These are phyloP conservation scores for Thymelicus acteon DNA, from an alignment of 2,888 invertebrate genomes.

Conservation along the genomic window DNA sequence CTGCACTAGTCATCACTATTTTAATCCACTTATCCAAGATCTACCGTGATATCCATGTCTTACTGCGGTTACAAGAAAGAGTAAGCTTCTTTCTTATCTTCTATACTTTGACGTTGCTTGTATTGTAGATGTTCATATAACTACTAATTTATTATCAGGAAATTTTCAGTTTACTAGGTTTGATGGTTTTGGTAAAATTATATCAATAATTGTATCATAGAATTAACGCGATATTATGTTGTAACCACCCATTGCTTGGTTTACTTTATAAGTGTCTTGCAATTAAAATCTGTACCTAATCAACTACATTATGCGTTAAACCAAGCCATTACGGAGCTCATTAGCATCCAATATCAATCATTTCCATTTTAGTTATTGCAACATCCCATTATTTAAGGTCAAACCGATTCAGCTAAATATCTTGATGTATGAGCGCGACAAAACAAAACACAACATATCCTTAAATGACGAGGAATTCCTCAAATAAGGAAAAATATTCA, in stretches of 20 bases:
- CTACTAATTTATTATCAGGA: no score
- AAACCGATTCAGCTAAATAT: constrained; percentile 46
- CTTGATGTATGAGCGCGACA: constrained; percentile 13
- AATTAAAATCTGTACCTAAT: constrained; percentile 25
- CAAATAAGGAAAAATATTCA: constrained; percentile 25
- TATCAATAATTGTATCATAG: no score
- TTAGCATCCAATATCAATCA: constrained; percentile 43
- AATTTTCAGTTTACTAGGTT: no score
- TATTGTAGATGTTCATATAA: no score
- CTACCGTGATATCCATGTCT: no score
- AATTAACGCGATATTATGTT: not conserved
- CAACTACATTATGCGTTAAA: constrained; percentile 18
- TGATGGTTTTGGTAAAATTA: no score
- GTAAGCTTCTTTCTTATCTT: no score
- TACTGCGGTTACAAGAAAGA: no score
- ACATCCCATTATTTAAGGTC: constrained; percentile 41
- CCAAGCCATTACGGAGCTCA: constrained; percentile 34
- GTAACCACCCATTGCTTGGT: not conserved
- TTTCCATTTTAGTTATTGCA: constrained; percentile 43
- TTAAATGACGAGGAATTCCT: not conserved
- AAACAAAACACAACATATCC: constrained; percentile 21
- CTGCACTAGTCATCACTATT: no score
- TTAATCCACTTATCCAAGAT: no score
- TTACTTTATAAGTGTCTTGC: not conserved
- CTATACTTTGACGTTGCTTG: no score